Percentiles rank a stretch among this genome's conserved stretches.
Conservation (phyloP, 2,888 invertebrate genomes). For the Koerneria pararmatus region DNA sequence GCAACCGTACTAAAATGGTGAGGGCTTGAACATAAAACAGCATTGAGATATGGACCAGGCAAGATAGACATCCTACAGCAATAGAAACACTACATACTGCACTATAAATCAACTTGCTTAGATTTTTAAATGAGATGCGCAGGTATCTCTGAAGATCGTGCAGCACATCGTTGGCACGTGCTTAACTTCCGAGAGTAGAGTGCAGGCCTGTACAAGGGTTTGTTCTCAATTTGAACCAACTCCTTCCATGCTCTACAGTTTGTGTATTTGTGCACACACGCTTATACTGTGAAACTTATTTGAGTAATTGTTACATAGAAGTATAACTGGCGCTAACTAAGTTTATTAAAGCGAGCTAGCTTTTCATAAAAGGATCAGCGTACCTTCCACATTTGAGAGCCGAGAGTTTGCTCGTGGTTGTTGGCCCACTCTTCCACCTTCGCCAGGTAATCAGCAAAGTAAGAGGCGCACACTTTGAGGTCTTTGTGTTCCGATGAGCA, state of each 20-base stretch:
- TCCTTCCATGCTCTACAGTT: neutral
- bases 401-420: slow-evolving; percentile 34
- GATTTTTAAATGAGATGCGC: slow-evolving; percentile 22
- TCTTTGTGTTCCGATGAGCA: slow-evolving; percentile 36
- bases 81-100: too few relatives aligned
- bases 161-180: slow-evolving; percentile 47
- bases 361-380: neutral
- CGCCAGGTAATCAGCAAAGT: slow-evolving; percentile 41
- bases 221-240: neutral
- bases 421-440: slow-evolving; percentile 42
- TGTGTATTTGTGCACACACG: too few relatives aligned
- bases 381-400: slow-evolving; percentile 42
- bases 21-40: too few relatives aligned
- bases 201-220: slow-evolving; percentile 41
- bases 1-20: too few relatives aligned
- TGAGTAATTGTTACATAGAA: too few relatives aligned
- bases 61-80: too few relatives aligned
- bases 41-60: too few relatives aligned
- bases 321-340: neutral
- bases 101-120: too few relatives aligned
- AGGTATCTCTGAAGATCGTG: slow-evolving; percentile 32
- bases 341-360: neutral
- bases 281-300: too few relatives aligned
- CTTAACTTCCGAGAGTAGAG: slow-evolving; percentile 38
- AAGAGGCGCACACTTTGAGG: slow-evolving; percentile 39